These are phyloP conservation scores for Eufriesea mexicana DNA, from an alignment of 1,140 invertebrate species.

Conservation along the genomic window DNA sequence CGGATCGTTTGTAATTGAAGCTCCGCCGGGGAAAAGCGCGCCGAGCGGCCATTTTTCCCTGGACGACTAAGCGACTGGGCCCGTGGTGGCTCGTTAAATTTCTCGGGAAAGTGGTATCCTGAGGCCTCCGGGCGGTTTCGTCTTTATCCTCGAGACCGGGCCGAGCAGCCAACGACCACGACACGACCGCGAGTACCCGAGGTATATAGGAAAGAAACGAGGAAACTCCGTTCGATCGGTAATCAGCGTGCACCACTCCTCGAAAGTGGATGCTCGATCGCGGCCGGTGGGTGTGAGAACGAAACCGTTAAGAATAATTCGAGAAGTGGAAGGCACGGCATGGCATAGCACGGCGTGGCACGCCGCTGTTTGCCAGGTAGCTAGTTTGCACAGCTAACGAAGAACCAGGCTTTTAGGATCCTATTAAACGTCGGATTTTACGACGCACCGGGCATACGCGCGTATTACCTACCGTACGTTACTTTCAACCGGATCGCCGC, in stretches of 20 bases:
- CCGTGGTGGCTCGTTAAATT: conserved; percentile 8
- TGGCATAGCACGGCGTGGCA: no score
- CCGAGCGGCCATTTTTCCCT: conserved; percentile 12
- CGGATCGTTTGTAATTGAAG: conserved; percentile 14
- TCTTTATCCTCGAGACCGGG: not conserved
- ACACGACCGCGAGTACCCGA: no score
- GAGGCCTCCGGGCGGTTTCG: not conserved
- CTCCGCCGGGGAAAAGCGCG: not conserved
- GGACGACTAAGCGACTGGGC: no score
- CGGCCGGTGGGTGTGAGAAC: conserved; percentile 69
- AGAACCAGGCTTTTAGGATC: conserved; percentile 18
- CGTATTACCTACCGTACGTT: conserved; percentile 5
- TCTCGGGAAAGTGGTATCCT: not conserved
- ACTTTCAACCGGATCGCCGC: conserved; percentile 1
- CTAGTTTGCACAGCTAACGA: conserved; percentile 37
- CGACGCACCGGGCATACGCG: not conserved
- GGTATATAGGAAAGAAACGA: conserved; percentile 46
- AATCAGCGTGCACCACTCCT: conserved; percentile 46
- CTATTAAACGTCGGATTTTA: conserved; percentile 57
- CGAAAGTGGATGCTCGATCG: conserved; percentile 55
- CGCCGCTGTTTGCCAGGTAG: not conserved
- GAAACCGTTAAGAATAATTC: conserved; percentile 66
- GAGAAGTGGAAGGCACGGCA: conserved; percentile 18
- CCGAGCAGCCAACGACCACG: no score
- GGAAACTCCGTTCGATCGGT: conserved; percentile 51